These are phyloP conservation scores for Ceyx cyanopectus DNA, from an alignment of 2,113 vertebrate genomes.

Conservation along the genomic window DNA sequence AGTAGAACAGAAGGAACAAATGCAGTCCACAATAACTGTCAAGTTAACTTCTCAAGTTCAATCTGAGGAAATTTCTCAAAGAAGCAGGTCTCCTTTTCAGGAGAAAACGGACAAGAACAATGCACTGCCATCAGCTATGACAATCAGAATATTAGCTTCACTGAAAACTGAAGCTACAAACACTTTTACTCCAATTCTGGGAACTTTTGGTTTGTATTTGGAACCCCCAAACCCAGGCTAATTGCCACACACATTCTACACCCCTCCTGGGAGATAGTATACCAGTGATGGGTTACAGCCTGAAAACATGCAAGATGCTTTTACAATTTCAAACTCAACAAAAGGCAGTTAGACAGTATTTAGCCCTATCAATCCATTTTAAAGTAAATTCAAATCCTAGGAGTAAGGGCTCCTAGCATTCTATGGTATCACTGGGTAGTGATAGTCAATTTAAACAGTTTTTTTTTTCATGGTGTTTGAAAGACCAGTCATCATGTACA, in stretches of 20 bases:
- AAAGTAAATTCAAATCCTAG: conserved; percentile 50
- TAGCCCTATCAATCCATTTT: conserved; percentile 59
- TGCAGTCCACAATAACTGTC: conserved; percentile 26
- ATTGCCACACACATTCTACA: neutral
- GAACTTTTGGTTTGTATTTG: neutral
- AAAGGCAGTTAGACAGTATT: conserved; percentile 72
- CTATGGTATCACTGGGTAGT: neutral
- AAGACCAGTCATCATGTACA: conserved; percentile 80
- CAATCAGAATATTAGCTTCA: conserved; percentile 53
- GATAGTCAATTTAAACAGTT: conserved; percentile 21
- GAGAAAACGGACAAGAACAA: conserved; percentile 19
- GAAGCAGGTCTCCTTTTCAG: conserved; percentile 41
- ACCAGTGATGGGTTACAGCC: conserved; percentile 73
- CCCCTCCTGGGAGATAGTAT: conserved; percentile 66
- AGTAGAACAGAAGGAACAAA: conserved; percentile 28
- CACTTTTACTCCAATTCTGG: conserved; percentile 6
- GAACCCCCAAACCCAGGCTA: neutral
- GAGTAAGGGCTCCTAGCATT: conserved; percentile 32
- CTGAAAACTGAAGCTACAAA: conserved; percentile 58
- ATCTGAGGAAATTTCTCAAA: conserved; percentile 31
- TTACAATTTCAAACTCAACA: conserved; percentile 65
- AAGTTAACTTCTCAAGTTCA: conserved; percentile 29
- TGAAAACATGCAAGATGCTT: conserved; percentile 49
- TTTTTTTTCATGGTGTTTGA: conserved; percentile 74
- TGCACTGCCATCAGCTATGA: conserved; percentile 57